These are phyloP conservation scores for Bostrychus sinensis DNA, from an alignment of 2,113 vertebrate species.

Conservation along the genomic window DNA sequence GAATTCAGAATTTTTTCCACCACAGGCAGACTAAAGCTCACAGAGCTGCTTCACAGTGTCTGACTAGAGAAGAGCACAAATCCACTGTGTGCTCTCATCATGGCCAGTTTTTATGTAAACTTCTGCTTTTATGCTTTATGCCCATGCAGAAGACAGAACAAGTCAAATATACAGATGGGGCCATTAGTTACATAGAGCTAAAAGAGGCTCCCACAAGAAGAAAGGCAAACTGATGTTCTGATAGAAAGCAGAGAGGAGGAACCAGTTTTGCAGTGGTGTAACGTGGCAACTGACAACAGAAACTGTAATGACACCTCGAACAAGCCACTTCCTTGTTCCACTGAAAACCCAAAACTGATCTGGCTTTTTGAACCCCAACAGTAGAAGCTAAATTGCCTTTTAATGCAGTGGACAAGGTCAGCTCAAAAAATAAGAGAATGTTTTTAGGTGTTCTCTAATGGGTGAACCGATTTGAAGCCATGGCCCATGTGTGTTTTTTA, in stretches of 20 bases:
- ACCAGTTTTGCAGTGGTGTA: conserved; percentile 70
- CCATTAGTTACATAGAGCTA: conserved; percentile 22
- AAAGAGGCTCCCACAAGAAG: conserved; percentile 12
- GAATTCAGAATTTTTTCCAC: conserved; percentile 71
- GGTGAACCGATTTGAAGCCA: conserved; percentile 30
- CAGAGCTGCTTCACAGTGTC: conserved; percentile 62
- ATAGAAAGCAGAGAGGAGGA: conserved; percentile 70
- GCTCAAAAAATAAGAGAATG: background rate
- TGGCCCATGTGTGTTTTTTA: conserved; percentile 30
- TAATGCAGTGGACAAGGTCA: conserved; percentile 3
- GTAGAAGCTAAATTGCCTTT: background rate
- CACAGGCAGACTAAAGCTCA: conserved; percentile 62
- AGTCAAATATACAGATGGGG: conserved; percentile 5
- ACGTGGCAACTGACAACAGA: conserved; percentile 73
- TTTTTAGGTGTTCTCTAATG: conserved; percentile 16
- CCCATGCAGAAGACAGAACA: conserved; percentile 11
- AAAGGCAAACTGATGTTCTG: conserved; percentile 57
- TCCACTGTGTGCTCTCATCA: conserved; percentile 25
- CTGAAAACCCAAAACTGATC: conserved; percentile 44
- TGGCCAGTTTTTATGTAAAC: conserved; percentile 28
- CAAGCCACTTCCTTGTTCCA: conserved; percentile 68
- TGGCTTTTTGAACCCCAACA: conserved; percentile 3
- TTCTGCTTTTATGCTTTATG: background rate
- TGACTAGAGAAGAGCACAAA: conserved; percentile 45
- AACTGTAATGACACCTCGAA: conserved; percentile 66